Conservation (phyloP, 2,113 vertebrate genomes). For the Labeo rohita region DNA sequence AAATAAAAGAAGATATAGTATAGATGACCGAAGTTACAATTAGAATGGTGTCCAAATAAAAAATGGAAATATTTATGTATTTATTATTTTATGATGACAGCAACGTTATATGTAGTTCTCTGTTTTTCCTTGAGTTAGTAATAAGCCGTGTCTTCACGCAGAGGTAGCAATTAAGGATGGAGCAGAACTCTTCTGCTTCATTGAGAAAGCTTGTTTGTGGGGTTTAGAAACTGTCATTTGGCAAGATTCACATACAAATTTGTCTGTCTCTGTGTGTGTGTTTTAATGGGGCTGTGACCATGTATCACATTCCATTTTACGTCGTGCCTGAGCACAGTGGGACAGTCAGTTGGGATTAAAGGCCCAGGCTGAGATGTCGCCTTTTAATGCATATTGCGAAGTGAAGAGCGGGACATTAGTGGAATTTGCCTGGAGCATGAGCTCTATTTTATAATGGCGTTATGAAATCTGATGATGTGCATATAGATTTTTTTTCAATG, state of each 20-base stretch:
- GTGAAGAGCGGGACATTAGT: slow-evolving; percentile 51
- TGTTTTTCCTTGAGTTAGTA: slow-evolving; percentile 50
- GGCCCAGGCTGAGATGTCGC: slow-evolving; percentile 36
- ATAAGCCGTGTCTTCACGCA: slow-evolving; percentile 69
- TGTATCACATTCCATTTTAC: slow-evolving; percentile 46
- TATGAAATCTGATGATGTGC: slow-evolving; percentile 54
- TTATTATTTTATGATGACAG: neutral
- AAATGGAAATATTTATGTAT: neutral
- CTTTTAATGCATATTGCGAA: slow-evolving; percentile 43
- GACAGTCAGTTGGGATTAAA: slow-evolving; percentile 57
- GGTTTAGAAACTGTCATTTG: slow-evolving; percentile 32
- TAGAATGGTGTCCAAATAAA: too few relatives aligned
- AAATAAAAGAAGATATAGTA: too few relatives aligned
- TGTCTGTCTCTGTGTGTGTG: slow-evolving; percentile 4
- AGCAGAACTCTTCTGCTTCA: slow-evolving; percentile 61
- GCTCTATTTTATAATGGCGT: slow-evolving; percentile 51
- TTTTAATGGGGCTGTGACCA: slow-evolving; percentile 36
- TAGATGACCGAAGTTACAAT: too few relatives aligned
- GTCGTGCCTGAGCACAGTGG: slow-evolving; percentile 47
- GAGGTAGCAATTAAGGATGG: slow-evolving; percentile 69
- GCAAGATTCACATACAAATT: slow-evolving; percentile 9
- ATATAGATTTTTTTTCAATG: slow-evolving; percentile 3
- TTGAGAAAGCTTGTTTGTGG: slow-evolving; percentile 21
- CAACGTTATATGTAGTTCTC: neutral
- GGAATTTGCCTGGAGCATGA: slow-evolving; percentile 37